Conservation (phyloP, 2,113 vertebrate genomes). For the Athene noctua region DNA sequence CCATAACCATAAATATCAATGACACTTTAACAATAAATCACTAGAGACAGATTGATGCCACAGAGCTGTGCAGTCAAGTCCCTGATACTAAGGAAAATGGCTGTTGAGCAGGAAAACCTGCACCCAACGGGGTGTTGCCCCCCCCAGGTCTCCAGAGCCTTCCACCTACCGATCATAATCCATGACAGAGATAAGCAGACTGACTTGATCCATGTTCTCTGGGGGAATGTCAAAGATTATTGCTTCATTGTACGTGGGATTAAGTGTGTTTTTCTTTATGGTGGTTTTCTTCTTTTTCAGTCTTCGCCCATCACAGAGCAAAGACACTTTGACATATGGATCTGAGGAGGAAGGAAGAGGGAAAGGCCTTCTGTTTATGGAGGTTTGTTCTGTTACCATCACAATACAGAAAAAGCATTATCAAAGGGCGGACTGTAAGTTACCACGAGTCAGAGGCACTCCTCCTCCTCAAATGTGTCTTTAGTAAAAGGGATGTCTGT, state of each 20-base stretch:
- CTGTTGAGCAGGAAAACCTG: neutral
- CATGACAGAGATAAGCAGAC: constrained; percentile 96
- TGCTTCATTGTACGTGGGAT: constrained; percentile 97
- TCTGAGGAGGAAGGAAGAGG: constrained; percentile 62
- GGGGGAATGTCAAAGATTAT: constrained; percentile 99
- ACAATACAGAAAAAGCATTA: neutral
- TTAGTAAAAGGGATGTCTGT: neutral
- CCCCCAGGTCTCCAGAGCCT: neutral
- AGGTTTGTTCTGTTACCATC: neutral
- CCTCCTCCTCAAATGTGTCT: neutral
- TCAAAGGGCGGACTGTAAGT: neutral
- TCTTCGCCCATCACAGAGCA: constrained; percentile 93
- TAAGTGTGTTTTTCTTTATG: constrained; percentile 97
- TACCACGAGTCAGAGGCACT: neutral
- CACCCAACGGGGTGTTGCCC: neutral
- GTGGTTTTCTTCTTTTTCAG: constrained; percentile 99
- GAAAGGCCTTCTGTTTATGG: neutral
- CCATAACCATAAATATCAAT: neutral
- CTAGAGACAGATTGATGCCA: neutral
- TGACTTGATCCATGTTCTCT: constrained; percentile 98
- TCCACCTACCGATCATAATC: constrained; percentile 92
- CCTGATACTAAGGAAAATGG: neutral
- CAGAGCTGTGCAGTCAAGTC: neutral
- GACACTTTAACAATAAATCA: neutral
- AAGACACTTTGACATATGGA: constrained; percentile 97